Evolutionary conservation across 2,888 invertebrate species (phyloP).

Genomic region (Scaptomyza flava): DNA sequence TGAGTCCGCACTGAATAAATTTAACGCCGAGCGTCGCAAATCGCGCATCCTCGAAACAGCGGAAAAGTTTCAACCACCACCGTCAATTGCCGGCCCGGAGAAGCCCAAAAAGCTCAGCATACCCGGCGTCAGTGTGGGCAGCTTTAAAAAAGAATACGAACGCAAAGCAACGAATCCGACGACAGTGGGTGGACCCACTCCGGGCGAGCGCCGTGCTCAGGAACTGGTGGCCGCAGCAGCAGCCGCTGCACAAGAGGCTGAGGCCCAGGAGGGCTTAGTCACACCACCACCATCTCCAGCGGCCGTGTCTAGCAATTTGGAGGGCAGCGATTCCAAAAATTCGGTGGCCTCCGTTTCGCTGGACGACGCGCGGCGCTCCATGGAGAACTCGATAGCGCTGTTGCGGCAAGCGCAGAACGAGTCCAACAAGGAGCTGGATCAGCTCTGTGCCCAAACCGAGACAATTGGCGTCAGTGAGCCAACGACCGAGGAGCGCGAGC

Average conservation of each 20-base stretch:
- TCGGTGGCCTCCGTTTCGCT: constrained; percentile 85
- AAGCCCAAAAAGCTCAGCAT: constrained; percentile 93
- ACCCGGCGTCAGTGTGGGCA: constrained; percentile 93
- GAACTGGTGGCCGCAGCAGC: constrained; percentile 79
- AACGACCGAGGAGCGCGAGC: constrained; percentile 84
- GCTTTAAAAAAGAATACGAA: constrained; percentile 94
- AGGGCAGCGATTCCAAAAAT: constrained; percentile 86
- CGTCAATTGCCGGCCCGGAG: constrained; percentile 65
- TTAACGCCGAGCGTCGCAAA: constrained; percentile 87
- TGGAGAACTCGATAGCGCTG: constrained; percentile 88
- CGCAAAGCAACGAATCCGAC: constrained; percentile 88
- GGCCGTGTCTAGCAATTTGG: constrained; percentile 53
- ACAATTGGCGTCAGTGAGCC: constrained; percentile 81
- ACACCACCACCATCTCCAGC: constrained; percentile 82
- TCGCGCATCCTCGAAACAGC: constrained; percentile 90
- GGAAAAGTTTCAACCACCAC: constrained; percentile 88
- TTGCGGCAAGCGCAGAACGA: constrained; percentile 85
- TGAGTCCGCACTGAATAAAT: constrained; percentile 81
- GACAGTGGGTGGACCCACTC: constrained; percentile 82
- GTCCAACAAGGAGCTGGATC: constrained; percentile 84
- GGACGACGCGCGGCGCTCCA: constrained; percentile 86
- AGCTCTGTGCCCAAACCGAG: constrained; percentile 84
- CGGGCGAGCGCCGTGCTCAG: constrained; percentile 80
- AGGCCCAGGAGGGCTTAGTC: constrained; percentile 61
- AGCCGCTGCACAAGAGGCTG: constrained; percentile 61